phyloP scores from a whole-genome alignment of 64 coral and sea anemone genomes.

The Porites australiensis region DNA sequence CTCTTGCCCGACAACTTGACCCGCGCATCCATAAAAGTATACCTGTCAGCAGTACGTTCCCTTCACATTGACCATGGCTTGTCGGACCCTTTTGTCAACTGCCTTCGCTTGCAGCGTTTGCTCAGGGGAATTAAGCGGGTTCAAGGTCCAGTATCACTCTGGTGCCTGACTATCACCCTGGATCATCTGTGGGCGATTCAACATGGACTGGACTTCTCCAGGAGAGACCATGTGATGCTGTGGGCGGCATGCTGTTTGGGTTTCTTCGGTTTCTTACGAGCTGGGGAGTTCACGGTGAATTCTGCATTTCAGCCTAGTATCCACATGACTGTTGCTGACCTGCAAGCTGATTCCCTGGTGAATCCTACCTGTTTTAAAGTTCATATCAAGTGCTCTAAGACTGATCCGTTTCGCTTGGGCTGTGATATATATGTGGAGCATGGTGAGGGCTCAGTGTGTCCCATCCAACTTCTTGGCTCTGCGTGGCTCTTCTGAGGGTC shows the following conservation, averaged over 20 bases:
- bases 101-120: slow-evolving; percentile 12
- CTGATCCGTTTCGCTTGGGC: neutral
- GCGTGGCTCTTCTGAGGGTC: neutral
- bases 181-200: neutral
- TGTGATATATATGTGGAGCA: neutral
- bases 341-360: neutral
- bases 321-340: neutral
- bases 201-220: neutral
- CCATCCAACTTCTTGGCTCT: neutral
- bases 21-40: slow-evolving; percentile 3
- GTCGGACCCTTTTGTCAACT: neutral
- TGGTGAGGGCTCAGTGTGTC: neutral
- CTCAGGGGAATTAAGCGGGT: neutral
- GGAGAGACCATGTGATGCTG: slow-evolving; percentile 4
- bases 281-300: slow-evolving; percentile 14
- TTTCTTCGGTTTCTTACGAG: slow-evolving; percentile 21
- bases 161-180: neutral
- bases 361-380: neutral
- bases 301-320: neutral
- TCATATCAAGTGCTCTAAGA: slow-evolving; percentile 12
- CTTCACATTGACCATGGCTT: slow-evolving; percentile 33
- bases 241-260: slow-evolving; percentile 31
- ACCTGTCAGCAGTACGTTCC: neutral
- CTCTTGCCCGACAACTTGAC: neutral
- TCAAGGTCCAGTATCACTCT: neutral